Base-by-base conservation (phyloP, 1,140 invertebrate genomes). In the Musca domestica region DNA sequence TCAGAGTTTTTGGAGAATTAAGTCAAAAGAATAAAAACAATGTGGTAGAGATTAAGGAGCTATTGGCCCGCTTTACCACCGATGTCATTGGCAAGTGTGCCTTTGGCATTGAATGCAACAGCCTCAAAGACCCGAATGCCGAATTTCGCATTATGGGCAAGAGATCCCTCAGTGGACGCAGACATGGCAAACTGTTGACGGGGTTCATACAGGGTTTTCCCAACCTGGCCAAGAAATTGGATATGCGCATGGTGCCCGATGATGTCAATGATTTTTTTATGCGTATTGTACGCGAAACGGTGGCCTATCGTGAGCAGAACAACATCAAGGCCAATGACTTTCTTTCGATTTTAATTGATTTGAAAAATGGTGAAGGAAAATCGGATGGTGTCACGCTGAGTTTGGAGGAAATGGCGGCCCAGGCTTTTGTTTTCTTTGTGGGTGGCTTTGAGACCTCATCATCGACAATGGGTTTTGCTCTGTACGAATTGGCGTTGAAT, bases 61-160 rank as follows among this genome's bases (percentile, higher is more conserved):
- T 88, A 2, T 84, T 87, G 54, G 84, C 85, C 0, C 83, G 85
- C 56, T 90, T 85, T 70, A 85, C 87, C 0, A 88, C 88, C 48
- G 89, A 90, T 75, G 79, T 86, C 1, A 86, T 87, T 22, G 84
- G 84, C 0, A 83, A 76, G 9, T 82, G 82, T 67, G 85, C 82
- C 15, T 86, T 86, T 56, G 86, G 85, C 0, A 70, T 86, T 2
- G 82, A 86, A 15, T 81, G 83, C 23, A 81, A 86, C 61, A 79
- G 82, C 17, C 74, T 86, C 5, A 77, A 77, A 5, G 74, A 84
- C 66, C 79, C 82, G 1, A 70, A 83, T 47, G 81, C 83, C 0
- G 73, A 83, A 17, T 88, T 88, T 69, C 80, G 82, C 12, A 49
- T 67, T 5, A 79, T 77, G 12, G 83, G 75, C 9, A 68, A 71